phyloP scores from a whole-genome alignment of 1,140 invertebrate genomes.

The Vanessa tameamea region DNA sequence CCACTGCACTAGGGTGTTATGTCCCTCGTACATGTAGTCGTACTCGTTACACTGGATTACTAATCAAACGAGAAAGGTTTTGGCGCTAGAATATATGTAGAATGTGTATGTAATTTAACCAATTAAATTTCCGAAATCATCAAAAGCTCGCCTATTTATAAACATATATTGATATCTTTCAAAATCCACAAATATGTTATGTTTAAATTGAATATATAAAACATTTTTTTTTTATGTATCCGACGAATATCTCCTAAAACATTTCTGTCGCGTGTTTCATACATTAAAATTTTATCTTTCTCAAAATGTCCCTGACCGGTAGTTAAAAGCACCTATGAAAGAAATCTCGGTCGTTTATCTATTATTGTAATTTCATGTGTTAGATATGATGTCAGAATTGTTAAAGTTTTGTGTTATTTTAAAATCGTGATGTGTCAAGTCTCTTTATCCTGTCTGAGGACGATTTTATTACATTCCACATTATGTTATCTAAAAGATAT shows the following conservation, averaged over 20 bases:
- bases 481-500: not conserved
- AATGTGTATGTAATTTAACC: no score
- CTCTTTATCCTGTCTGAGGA: constrained; percentile 7
- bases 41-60: no score
- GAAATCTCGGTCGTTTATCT: constrained; percentile 64
- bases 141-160: no score
- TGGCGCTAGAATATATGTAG: no score
- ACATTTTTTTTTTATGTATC: not conserved
- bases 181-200: no score
- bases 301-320: constrained; percentile 53
- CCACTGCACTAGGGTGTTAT: no score
- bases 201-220: no score
- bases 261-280: constrained; percentile 31
- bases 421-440: constrained; percentile 28
- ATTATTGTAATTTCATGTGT: constrained; percentile 39
- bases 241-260: not conserved
- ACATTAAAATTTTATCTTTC: constrained; percentile 41
- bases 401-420: constrained; percentile 23
- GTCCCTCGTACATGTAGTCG: no score
- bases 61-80: no score
- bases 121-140: no score
- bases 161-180: no score
- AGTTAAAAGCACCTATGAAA: constrained; percentile 61
- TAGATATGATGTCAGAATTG: constrained; percentile 18
- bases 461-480: constrained; percentile 6